A percentile compares a stretch with the other conserved stretches of the same genome.
Evolutionary conservation across 2,113 vertebrate genomes (phyloP).

Genomic region (Gavialis gangeticus): DNA sequence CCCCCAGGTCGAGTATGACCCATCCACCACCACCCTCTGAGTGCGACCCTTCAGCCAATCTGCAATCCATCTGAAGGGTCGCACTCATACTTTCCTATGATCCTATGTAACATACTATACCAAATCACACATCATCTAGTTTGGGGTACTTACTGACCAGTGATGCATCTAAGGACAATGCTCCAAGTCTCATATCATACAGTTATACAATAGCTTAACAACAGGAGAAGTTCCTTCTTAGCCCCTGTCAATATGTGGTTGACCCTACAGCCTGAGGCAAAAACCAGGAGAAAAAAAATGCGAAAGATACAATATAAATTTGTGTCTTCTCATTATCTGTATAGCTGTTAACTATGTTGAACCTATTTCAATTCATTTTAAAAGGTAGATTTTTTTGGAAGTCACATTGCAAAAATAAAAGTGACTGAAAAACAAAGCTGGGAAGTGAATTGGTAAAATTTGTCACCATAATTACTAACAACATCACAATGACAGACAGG

Average conservation of each 20-base stretch:
- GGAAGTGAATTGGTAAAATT: neutral
- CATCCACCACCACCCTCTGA: too few relatives aligned
- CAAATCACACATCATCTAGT: neutral
- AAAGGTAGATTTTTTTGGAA: neutral
- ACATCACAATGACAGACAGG: neutral
- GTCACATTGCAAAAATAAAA: neutral
- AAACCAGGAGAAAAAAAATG: neutral
- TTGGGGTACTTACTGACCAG: rapidly evolving
- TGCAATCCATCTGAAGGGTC: too few relatives aligned
- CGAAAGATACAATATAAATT: neutral
- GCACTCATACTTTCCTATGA: too few relatives aligned
- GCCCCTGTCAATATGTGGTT: neutral
- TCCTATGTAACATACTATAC: neutral
- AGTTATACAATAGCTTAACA: neutral
- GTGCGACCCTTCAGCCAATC: too few relatives aligned
- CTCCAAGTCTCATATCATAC: neutral
- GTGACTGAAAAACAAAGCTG: neutral
- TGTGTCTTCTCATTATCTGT: neutral
- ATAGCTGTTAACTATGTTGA: neutral
- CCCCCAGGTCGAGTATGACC: too few relatives aligned
- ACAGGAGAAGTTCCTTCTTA: neutral
- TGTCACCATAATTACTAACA: neutral
- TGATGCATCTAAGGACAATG: neutral
- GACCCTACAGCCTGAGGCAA: rapidly evolving
- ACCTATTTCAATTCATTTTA: neutral